These are phyloP conservation scores for Falco cherrug DNA, from an alignment of 2,797 vertebrate genomes.

Conservation along the genomic window DNA sequence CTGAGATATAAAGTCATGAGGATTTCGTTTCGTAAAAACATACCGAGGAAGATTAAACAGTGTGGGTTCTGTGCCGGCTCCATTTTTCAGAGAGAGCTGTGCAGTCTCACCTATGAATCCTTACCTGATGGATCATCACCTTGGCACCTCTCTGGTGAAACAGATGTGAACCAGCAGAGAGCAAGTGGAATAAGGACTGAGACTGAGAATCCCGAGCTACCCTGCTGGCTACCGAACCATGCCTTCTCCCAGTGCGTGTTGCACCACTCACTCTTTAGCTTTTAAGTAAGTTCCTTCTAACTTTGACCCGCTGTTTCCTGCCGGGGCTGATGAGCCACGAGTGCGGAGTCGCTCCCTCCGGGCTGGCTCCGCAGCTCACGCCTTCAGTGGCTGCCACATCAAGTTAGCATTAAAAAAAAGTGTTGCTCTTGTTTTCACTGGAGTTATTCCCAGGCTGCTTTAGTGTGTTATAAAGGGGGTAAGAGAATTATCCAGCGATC, in stretches of 20 bases:
- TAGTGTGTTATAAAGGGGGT: not conserved
- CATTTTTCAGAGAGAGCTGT: not conserved
- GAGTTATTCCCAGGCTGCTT: not conserved
- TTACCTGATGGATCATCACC: not conserved
- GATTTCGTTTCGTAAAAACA: not conserved
- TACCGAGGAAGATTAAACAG: not conserved
- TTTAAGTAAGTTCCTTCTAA: not conserved
- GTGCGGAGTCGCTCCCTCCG: not conserved
- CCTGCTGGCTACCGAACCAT: not conserved
- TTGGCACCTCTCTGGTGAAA: not conserved
- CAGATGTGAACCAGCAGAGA: not conserved
- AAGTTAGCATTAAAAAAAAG: not conserved
- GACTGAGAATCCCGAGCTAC: not conserved
- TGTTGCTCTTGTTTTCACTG: not conserved
- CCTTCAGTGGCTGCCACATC: not conserved
- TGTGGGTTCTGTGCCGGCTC: not conserved
- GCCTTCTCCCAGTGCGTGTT: not conserved
- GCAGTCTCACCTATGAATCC: not conserved
- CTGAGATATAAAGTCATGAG: not conserved
- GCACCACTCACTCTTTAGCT: not conserved
- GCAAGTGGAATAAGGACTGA: not conserved
- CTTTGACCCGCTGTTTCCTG: constrained; percentile 26
- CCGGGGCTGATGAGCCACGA: not conserved
- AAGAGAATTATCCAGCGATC: not conserved
- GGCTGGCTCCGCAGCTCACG: not conserved